These are phyloP conservation scores for Nipponia nippon DNA, from an alignment of 2,113 vertebrate genomes.

Conservation along the genomic window DNA sequence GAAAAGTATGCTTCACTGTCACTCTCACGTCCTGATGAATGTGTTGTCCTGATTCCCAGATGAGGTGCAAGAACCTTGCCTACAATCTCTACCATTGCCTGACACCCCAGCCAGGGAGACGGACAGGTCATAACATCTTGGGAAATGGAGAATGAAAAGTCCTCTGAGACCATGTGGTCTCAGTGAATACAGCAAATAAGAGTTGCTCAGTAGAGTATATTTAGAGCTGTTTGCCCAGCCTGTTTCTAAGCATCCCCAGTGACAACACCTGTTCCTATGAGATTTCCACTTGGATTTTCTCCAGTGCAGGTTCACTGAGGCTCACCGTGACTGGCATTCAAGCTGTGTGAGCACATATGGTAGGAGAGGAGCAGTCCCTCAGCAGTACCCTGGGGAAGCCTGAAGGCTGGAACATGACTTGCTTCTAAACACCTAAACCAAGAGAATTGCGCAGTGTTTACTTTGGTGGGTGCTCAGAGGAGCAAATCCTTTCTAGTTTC, in stretches of 20 bases:
- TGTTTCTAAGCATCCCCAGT: conserved; percentile 20
- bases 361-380: conserved; percentile 10
- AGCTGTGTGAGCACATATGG: conserved; percentile 1
- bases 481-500: not conserved
- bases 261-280: not conserved
- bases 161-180: not conserved
- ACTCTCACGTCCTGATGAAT: not conserved
- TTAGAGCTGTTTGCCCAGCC: conserved; percentile 1
- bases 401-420: not conserved
- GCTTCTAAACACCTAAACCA: not conserved
- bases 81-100: not conserved
- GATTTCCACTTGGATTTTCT: conserved; percentile 31
- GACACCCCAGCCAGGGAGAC: not conserved
- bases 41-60: not conserved
- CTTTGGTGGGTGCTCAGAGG: not conserved
- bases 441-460: not conserved
- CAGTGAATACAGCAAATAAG: not conserved
- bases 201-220: not conserved
- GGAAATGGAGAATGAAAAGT: not conserved
- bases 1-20: not conserved
- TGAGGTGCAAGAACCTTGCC: not conserved
- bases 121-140: not conserved
- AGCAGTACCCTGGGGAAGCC: not conserved
- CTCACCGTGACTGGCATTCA: not conserved
- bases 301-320: not conserved